Base-by-base conservation (phyloP, 2,888 invertebrate species). In the Ophion ventricosus region DNA sequence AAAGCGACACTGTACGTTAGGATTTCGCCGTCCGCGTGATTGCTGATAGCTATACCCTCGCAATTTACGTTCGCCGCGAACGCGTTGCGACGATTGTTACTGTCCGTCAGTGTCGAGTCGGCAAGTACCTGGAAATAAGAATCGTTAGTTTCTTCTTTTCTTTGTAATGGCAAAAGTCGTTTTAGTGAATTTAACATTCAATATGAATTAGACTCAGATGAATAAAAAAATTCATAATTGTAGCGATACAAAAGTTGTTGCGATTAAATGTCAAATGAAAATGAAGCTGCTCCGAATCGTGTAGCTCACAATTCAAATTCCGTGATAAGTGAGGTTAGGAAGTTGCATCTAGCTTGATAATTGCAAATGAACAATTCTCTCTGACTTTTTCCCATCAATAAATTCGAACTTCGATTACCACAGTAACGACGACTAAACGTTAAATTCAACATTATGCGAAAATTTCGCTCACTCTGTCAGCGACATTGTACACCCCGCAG, bases 1-100 rank as follows among this genome's bases (percentile, higher is more conserved):
- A 96, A 93, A 82, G 95, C 94, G 59, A 96, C 92, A 29, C 96
- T 95, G 92, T 96, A 95, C 84, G 94, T 94, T 70, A 96, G 92
- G 82, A 92, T 93, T 88, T 96, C 96, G 85, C 95, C 95, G 92
- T 95, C 94, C 90, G 95, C 94, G 80, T 96, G 94, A 91, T 96
- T 96, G 64, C 94, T 94, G 75, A 95, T 88, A 54, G 88, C 85
- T 26, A 93, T 93, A 17, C 91, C 91, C 75, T 93, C 92, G 49
- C 88, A 85, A 72, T 92, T 91, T 25, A 90, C 91, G 63, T 92
- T 92, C 7, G 85, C 79, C 3, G 87, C 63, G 29, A 88, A 87
- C 14, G 83, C 86, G 29, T 83, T 79, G 23, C 87, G 87, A n/a
- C 88, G 86, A 20, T 88, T 87, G 73, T 87, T 87, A 78, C 90